Base-by-base conservation (phyloP, 2,888 invertebrate species). In the Diplolepis rosae region DNA sequence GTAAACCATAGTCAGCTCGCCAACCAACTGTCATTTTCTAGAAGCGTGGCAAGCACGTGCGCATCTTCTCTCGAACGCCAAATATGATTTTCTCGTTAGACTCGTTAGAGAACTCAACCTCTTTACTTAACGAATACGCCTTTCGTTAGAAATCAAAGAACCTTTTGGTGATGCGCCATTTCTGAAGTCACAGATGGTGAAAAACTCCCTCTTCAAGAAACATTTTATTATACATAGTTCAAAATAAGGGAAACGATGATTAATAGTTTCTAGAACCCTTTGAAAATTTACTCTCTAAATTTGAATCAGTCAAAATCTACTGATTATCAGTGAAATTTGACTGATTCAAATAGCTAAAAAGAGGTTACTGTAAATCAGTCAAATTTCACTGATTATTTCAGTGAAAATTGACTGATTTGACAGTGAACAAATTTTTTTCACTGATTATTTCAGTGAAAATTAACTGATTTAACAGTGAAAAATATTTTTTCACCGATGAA, bases 11-110 rank as follows among this genome's bases (percentile, higher is more conserved):
- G 45, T 24, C 45, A 45, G 39, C 72, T 48, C 74, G 74, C 72
- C 69, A 22, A 28, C 71, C 74, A 74, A 74, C 74, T 74, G 74
- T 74, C 74, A 72, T 72, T 68, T 74, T 66, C 39, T 32, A 27
- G 66, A 54, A 74, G 74, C 74, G 74, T 74, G 74, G 65, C 72
- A 24, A 72, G 70, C 71, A 74, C 74, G 74, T 69, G 74, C 70
- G 24, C 51, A 15, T 66, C 65, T 66, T 24, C 42, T 27, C 35
- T 39, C 32, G 24, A 30, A 65, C 30, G 6, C 28, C 48, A 66
- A 45, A 45, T 28, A 45, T 66, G 45, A 66, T 66, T 66, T 66
- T 66, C 48, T 35, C 35, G 24, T 61, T 61, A 39, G 35, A 35
- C 6, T 61, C 35, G 30, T 61, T 61, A 24, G 61, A 56, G 56